Evolutionary conservation across 1,140 invertebrate species (phyloP).

Genomic region (Drosophila tristis): DNA sequence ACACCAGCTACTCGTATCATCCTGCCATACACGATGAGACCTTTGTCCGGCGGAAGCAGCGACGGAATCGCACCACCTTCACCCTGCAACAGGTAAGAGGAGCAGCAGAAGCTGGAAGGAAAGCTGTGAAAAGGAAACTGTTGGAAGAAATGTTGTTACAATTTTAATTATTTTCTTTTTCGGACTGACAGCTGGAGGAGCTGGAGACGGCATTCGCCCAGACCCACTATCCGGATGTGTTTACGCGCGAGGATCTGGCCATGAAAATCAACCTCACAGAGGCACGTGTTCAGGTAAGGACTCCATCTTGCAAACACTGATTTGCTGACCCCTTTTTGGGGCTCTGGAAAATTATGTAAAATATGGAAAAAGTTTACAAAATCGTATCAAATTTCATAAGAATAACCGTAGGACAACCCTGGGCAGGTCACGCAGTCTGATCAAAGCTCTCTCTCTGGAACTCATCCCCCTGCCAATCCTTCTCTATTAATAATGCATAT

Average conservation of each 20-base stretch:
- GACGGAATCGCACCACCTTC: conserved; percentile 98
- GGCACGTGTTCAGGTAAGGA: conserved; percentile 96
- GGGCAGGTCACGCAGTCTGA: conserved; percentile 68
- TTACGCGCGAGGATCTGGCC: conserved; percentile 98
- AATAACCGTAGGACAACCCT: conserved; percentile 51
- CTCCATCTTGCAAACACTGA: background rate
- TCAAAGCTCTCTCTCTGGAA: conserved; percentile 54
- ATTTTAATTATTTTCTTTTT: conserved; percentile 49
- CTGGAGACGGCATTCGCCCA: conserved; percentile 98
- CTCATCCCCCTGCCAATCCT: background rate
- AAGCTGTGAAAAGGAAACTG: background rate
- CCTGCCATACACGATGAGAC: conserved; percentile 98
- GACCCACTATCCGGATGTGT: conserved; percentile 99
- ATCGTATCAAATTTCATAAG: conserved; percentile 82
- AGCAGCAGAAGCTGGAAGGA: conserved; percentile 35
- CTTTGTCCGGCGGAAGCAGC: conserved; percentile 97
- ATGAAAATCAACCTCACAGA: conserved; percentile 99
- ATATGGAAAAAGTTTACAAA: conserved; percentile 38
- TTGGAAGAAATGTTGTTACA: conserved; percentile 23
- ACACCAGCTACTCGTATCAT: conserved; percentile 95
- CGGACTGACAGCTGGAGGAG: conserved; percentile 90
- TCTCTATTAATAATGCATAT: conserved; percentile 78
- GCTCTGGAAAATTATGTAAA: conserved; percentile 59
- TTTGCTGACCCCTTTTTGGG: conserved; percentile 19
- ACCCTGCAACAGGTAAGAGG: conserved; percentile 94